Conservation (phyloP, 2,113 vertebrate species). For the Crotalus tigris region DNA sequence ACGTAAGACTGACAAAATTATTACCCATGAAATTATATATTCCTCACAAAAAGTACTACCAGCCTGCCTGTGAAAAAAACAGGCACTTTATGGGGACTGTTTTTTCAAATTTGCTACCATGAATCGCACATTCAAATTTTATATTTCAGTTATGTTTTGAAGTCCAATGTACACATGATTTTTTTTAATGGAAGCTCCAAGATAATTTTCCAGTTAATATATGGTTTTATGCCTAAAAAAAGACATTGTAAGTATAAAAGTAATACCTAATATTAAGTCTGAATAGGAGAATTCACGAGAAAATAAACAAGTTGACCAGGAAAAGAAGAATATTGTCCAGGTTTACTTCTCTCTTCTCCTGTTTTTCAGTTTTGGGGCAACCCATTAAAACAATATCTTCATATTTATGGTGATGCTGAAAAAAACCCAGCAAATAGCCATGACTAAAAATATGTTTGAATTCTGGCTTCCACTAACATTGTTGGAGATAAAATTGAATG, state of each 20-base stretch:
- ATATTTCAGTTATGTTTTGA: neutral
- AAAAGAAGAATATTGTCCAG: neutral
- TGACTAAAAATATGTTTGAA: neutral
- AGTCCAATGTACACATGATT: neutral
- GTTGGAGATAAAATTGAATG: neutral
- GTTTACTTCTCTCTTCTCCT: neutral
- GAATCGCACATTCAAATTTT: neutral
- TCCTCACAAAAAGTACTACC: neutral
- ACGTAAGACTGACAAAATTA: constrained; percentile 41
- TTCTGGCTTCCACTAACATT: neutral
- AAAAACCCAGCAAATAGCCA: neutral
- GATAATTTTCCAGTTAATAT: neutral
- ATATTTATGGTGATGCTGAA: neutral
- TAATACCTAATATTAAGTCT: neutral
- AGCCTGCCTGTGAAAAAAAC: neutral
- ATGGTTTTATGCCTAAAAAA: neutral
- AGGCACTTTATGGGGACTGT: neutral
- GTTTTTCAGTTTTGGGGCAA: neutral
- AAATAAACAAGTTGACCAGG: neutral
- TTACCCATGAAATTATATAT: constrained; percentile 24
- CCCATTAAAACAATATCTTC: neutral
- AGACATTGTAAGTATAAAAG: neutral
- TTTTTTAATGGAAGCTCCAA: neutral
- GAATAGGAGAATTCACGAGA: neutral
- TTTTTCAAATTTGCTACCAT: neutral